Evolutionary conservation across 2,888 invertebrate genomes (phyloP).

Genomic region (Eupithecia subfuscata): DNA sequence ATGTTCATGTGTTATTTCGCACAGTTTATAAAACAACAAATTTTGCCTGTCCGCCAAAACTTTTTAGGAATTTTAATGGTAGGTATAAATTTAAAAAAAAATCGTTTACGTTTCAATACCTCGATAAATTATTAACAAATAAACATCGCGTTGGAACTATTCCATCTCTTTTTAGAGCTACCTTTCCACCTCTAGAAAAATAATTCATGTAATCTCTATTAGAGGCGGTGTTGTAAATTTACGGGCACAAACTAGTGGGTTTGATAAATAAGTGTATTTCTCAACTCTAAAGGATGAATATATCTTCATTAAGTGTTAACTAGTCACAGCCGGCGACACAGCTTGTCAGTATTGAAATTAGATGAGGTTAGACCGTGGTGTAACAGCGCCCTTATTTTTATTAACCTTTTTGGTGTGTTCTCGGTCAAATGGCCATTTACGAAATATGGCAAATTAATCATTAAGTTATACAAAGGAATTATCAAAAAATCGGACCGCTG

Average conservation of each 20-base stretch:
- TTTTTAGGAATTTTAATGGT: not conserved
- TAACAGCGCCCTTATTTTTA: constrained; percentile 24
- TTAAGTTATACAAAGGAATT: too few relatives aligned
- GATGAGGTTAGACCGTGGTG: constrained; percentile 57
- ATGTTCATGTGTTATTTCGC: not conserved
- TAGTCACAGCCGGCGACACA: constrained; percentile 45
- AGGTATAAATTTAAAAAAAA: not conserved
- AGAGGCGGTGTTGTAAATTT: constrained; percentile 3
- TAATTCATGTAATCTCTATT: not conserved
- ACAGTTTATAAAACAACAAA: not conserved
- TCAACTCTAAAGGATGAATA: constrained; percentile 53
- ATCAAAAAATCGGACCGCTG: too few relatives aligned
- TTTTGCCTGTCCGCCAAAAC: not conserved
- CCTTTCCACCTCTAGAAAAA: not conserved
- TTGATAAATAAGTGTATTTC: constrained; percentile 36
- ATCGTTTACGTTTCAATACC: not conserved
- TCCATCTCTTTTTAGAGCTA: not conserved
- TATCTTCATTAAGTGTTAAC: constrained; percentile 69
- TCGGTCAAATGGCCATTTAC: not conserved
- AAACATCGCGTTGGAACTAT: not conserved
- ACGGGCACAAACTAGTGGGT: constrained; percentile 11
- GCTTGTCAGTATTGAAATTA: constrained; percentile 47
- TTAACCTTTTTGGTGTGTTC: not conserved
- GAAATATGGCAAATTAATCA: too few relatives aligned
- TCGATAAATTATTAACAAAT: not conserved